Evolutionary conservation across 2,797 vertebrate genomes (phyloP).

Genomic region (Triplophysa yarkandensis): DNA sequence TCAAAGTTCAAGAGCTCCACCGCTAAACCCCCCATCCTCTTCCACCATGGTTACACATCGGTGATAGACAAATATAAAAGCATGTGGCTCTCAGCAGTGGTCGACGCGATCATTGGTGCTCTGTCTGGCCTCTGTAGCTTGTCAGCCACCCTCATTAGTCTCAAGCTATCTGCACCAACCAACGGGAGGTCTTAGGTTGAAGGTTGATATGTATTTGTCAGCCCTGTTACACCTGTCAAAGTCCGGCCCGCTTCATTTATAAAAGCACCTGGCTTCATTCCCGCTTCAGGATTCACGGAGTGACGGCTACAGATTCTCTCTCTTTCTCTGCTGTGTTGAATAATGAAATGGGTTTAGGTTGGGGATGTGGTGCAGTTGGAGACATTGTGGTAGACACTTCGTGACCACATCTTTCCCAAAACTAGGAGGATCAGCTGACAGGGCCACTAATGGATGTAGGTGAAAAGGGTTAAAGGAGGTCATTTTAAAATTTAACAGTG

Average conservation of each 20-base stretch:
- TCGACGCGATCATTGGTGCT: slow-evolving; percentile 43
- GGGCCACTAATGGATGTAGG: slow-evolving; percentile 30
- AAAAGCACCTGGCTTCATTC: neutral
- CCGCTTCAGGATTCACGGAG: slow-evolving; percentile 22
- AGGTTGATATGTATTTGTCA: slow-evolving; percentile 55
- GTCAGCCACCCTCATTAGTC: slow-evolving; percentile 51
- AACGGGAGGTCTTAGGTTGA: slow-evolving; percentile 42
- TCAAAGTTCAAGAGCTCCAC: slow-evolving; percentile 42
- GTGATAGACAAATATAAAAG: slow-evolving; percentile 35
- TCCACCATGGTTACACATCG: slow-evolving; percentile 44
- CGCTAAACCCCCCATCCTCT: slow-evolving; percentile 3
- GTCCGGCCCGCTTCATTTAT: slow-evolving; percentile 38
- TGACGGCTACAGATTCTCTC: slow-evolving; percentile 27
- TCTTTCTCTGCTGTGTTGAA: slow-evolving; percentile 18
- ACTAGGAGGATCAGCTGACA: slow-evolving; percentile 27
- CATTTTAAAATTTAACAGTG: slow-evolving; percentile 35
- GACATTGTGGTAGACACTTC: slow-evolving; percentile 13
- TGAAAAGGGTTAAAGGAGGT: slow-evolving; percentile 7
- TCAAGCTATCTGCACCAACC: slow-evolving; percentile 38
- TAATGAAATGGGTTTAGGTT: slow-evolving; percentile 40
- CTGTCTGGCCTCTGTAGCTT: slow-evolving; percentile 41
- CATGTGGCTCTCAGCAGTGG: slow-evolving; percentile 35
- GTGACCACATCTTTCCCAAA: slow-evolving; percentile 35
- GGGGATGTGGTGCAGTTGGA: slow-evolving; percentile 7
- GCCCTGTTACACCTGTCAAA: slow-evolving; percentile 52